Percentiles rank a stretch among this genome's conserved stretches.
Evolutionary conservation across 2,797 vertebrate species (phyloP).

Genomic region (Euthynnus affinis): DNA sequence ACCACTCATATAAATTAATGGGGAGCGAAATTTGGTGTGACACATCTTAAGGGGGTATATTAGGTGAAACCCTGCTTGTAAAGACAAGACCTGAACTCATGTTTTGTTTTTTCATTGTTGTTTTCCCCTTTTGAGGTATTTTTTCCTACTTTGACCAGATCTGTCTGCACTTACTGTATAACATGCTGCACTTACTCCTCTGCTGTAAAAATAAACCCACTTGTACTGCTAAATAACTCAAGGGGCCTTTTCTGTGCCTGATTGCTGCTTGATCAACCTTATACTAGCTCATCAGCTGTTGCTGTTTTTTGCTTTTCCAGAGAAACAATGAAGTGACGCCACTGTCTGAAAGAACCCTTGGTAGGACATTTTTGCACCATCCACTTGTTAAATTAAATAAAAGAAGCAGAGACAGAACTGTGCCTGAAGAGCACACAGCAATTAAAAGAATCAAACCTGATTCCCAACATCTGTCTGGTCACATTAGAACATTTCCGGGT

Average conservation of each 20-base stretch:
- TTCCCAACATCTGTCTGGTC: constrained; percentile 95
- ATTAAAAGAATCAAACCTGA: constrained; percentile 99
- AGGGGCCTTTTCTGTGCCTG: constrained; percentile 47
- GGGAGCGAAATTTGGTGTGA: too few relatives aligned
- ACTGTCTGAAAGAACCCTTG: constrained; percentile 10
- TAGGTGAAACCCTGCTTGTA: too few relatives aligned
- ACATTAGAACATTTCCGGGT: constrained; percentile 95
- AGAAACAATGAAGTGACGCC: constrained; percentile 34
- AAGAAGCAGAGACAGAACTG: constrained; percentile 51
- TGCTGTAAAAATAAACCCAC: constrained; percentile 58
- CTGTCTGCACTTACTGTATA: constrained; percentile 12
- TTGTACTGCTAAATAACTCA: constrained; percentile 46
- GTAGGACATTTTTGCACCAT: constrained; percentile 30
- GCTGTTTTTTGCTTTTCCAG: constrained; percentile 35
- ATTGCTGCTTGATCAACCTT: constrained; percentile 67
- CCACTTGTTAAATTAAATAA: constrained; percentile 65
- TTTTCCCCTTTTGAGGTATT: neutral
- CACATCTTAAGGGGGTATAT: too few relatives aligned
- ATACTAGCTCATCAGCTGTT: constrained; percentile 41
- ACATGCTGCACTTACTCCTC: neutral
- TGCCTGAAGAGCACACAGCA: constrained; percentile 88
- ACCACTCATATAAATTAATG: too few relatives aligned
- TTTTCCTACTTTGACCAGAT: neutral
- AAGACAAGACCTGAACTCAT: too few relatives aligned
- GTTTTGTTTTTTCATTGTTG: neutral